Conservation (phyloP, 2,113 vertebrate genomes). For the Xiphophorus hellerii region DNA sequence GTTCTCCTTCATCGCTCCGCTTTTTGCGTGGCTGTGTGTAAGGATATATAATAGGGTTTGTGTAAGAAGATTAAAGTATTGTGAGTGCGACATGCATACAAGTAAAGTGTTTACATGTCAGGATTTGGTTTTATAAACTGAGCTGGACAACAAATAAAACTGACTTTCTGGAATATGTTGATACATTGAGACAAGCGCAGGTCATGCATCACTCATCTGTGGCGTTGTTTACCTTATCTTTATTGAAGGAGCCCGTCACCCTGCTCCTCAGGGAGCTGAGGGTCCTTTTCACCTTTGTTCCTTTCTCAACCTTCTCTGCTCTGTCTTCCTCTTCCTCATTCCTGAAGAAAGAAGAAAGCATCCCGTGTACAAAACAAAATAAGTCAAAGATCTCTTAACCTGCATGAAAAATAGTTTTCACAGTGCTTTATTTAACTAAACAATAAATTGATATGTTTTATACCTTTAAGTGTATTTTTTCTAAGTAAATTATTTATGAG, state of each 20-base stretch:
- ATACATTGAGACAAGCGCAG: not conserved
- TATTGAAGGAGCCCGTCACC: conserved; percentile 91
- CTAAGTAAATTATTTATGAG: no score
- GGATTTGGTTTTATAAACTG: not conserved
- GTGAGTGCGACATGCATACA: conserved; percentile 1
- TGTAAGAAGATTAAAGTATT: conserved; percentile 27
- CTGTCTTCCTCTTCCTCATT: conserved; percentile 84
- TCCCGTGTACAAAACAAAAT: not conserved
- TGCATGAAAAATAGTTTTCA: not conserved
- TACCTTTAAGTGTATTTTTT: no score
- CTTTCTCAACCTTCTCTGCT: conserved; percentile 82
- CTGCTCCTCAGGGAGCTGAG: conserved; percentile 91
- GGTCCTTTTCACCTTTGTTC: conserved; percentile 89
- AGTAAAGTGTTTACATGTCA: conserved; percentile 12
- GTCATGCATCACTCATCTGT: not conserved
- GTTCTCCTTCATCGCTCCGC: not conserved
- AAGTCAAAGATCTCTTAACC: not conserved
- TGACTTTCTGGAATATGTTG: not conserved
- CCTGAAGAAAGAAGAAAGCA: conserved; percentile 40
- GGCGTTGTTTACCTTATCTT: conserved; percentile 87
- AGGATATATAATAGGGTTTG: conserved; percentile 26
- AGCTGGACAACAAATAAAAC: not conserved
- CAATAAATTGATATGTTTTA: not conserved
- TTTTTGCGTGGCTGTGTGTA: not conserved
- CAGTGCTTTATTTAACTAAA: not conserved